phyloP scores from a whole-genome alignment of 2,113 vertebrate species.

The Azemiops feae region DNA sequence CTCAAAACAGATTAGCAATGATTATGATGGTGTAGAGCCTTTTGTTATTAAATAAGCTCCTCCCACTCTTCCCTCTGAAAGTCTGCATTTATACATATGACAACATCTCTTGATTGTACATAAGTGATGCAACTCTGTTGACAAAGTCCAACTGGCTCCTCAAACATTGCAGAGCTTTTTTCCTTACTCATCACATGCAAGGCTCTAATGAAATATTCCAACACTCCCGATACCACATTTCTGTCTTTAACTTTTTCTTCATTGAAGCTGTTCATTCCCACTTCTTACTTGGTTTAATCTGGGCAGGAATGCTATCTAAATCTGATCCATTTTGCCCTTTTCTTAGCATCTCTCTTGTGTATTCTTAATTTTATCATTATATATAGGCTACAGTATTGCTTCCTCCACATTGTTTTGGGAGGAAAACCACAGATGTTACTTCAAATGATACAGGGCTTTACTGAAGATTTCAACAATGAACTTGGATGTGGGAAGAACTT shows the following conservation, averaged over 20 bases:
- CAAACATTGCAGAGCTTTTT: neutral
- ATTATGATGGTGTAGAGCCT: neutral
- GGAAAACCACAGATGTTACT: neutral
- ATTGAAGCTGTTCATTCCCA: constrained; percentile 33
- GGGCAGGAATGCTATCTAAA: constrained; percentile 2
- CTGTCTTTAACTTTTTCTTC: constrained; percentile 15
- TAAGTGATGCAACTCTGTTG: neutral
- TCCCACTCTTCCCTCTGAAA: neutral
- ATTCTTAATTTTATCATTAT: neutral
- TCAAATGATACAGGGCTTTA: neutral
- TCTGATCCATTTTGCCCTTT: neutral
- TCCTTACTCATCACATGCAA: neutral
- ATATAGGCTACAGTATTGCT: neutral
- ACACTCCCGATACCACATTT: neutral
- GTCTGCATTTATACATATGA: neutral
- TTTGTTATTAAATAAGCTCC: neutral
- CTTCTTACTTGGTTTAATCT: neutral
- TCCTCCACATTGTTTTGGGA: neutral
- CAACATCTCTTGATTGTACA: neutral
- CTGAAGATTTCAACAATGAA: neutral
- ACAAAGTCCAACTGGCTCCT: neutral
- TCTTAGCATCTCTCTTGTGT: neutral
- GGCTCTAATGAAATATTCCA: neutral
- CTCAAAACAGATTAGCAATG: neutral
- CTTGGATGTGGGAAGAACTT: neutral